Percentiles rank a stretch among this genome's conserved stretches.
Conservation (phyloP, 1,140 invertebrate species). For the Aleiodes sp. region DNA sequence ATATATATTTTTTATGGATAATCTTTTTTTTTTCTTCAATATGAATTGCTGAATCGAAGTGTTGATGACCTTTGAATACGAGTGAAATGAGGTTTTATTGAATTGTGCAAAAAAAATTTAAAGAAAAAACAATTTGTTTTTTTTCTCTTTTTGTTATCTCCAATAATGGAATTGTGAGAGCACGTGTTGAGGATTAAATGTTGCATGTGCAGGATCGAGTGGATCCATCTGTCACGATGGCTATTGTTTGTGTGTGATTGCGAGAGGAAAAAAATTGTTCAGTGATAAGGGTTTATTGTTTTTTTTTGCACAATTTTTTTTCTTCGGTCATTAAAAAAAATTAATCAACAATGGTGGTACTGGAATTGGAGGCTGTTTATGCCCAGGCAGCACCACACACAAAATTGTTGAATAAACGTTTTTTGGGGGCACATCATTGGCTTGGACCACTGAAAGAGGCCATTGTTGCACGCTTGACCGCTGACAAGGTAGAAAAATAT, state of each 20-base stretch:
- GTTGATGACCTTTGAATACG: no score
- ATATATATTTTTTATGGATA: no score
- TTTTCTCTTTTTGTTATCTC: not conserved
- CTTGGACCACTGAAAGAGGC: conserved; percentile 76
- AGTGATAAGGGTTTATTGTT: not conserved
- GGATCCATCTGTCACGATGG: not conserved
- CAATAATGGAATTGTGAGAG: conserved; percentile 2
- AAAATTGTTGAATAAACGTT: conserved; percentile 88
- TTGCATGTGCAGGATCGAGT: not conserved
- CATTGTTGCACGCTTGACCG: conserved; percentile 59
- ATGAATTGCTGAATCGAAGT: no score
- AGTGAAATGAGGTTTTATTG: not conserved
- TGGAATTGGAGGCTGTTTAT: conserved; percentile 78
- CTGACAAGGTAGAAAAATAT: conserved; percentile 59
- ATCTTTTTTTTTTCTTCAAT: no score
- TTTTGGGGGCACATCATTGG: conserved; percentile 89
- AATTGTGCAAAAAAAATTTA: not conserved
- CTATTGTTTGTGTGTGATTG: not conserved
- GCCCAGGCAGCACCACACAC: conserved; percentile 80
- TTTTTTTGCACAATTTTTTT: conserved; percentile 22
- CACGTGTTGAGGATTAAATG: not conserved
- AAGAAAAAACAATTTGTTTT: not conserved
- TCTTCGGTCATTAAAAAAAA: not conserved
- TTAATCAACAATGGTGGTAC: conserved; percentile 71
- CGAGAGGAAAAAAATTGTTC: no score